Evolutionary conservation across 2,888 invertebrate species (phyloP).

Genomic region (Eristalis arbustorum): DNA sequence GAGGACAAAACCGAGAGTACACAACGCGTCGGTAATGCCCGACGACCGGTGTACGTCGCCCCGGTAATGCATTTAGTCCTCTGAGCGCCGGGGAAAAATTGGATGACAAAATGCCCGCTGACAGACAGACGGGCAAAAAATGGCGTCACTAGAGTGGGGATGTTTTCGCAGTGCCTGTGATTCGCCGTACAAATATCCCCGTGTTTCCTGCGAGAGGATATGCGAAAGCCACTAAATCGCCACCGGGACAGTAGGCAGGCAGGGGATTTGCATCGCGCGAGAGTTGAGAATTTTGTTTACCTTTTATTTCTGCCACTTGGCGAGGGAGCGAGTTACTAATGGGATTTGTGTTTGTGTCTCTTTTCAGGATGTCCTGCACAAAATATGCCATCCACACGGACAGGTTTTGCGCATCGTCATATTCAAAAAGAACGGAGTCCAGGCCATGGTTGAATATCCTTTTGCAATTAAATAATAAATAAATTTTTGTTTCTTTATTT

Average conservation of each 20-base stretch:
- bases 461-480: slow-evolving; percentile 81
- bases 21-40: slow-evolving; percentile 33
- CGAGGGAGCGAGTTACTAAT: slow-evolving; percentile 8
- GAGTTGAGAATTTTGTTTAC: background rate
- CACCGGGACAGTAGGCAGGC: background rate
- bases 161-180: background rate
- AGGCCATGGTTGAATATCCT: slow-evolving; percentile 99
- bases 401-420: slow-evolving; percentile 98
- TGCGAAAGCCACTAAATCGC: background rate
- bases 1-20: slow-evolving; percentile 11
- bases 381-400: slow-evolving; percentile 97
- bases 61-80: background rate
- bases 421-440: slow-evolving; percentile 99
- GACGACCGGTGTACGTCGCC: background rate
- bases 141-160: no score
- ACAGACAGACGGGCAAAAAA: background rate
- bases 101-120: background rate
- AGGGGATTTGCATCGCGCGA: background rate
- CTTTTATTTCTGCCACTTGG: background rate
- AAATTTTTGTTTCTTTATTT: background rate
- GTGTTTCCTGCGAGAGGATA: background rate
- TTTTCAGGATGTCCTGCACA: slow-evolving; percentile 98
- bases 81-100: background rate
- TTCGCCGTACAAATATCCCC: background rate
- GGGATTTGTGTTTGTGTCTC: slow-evolving; percentile 75